A percentile compares a stretch with the other conserved stretches of the same genome.
Conservation (phyloP, 2,113 vertebrate species). For the Spizaetus ornatus region DNA sequence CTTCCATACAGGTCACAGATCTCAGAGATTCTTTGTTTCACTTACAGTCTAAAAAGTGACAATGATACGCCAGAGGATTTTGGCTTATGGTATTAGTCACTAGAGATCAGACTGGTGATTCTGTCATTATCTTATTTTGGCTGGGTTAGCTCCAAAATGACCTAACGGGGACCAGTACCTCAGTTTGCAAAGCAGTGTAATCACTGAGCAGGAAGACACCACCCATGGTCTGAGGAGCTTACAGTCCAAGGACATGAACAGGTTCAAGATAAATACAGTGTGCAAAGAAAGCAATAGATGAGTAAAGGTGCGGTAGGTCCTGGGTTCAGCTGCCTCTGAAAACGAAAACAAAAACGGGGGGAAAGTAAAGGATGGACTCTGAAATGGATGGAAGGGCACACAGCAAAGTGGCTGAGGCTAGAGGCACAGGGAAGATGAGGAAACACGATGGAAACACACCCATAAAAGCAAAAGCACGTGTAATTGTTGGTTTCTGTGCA, state of each 20-base stretch:
- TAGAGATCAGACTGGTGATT: neutral
- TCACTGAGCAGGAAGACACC: neutral
- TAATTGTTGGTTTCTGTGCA: neutral
- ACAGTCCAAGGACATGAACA: neutral
- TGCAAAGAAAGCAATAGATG: neutral
- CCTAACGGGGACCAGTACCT: neutral
- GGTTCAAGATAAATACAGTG: neutral
- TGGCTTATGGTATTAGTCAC: neutral
- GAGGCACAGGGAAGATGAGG: neutral
- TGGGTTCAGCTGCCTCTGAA: neutral
- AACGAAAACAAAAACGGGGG: neutral
- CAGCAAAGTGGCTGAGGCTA: neutral
- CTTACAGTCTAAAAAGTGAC: neutral
- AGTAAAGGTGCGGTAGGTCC: neutral
- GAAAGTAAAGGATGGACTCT: neutral
- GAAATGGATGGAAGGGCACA: neutral
- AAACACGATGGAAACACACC: neutral
- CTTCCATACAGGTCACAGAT: neutral
- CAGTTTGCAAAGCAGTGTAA: neutral
- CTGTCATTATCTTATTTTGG: neutral
- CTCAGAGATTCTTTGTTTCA: neutral
- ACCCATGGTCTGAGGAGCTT: neutral
- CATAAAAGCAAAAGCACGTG: neutral
- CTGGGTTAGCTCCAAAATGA: neutral
- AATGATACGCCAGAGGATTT: neutral